Percentiles rank a stretch among this genome's conserved stretches.
Evolutionary conservation across 1,140 invertebrate genomes (phyloP).

Genomic region (Scaptodrosophila lebanonensis): DNA sequence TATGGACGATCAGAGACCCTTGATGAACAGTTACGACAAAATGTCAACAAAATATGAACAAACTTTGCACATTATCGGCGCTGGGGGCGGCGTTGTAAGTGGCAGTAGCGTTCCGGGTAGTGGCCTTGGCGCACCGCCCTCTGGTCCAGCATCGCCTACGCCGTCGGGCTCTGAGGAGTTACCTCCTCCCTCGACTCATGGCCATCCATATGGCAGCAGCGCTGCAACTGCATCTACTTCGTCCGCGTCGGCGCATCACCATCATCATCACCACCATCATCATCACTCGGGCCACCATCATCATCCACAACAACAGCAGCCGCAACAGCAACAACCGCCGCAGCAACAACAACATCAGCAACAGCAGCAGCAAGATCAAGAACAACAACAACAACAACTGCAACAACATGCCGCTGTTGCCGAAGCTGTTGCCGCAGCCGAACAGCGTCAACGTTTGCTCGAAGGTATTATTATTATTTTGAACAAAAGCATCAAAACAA

Average conservation of each 20-base stretch:
- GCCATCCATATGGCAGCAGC: constrained; percentile 5
- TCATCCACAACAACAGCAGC: constrained; percentile 33
- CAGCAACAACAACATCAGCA: constrained; percentile 44
- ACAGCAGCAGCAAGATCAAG: constrained; percentile 29
- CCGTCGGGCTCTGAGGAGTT: constrained; percentile 60
- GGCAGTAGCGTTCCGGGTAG: constrained; percentile 27
- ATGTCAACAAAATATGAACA: constrained; percentile 73
- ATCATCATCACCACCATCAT: constrained; percentile 41
- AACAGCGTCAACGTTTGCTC: constrained; percentile 73
- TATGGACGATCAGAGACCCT: constrained; percentile 77
- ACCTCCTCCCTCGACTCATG: constrained; percentile 8
- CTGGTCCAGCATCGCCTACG: constrained; percentile 68
- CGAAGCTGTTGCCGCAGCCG: constrained; percentile 61
- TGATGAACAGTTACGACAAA: constrained; percentile 77
- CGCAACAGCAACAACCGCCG: constrained; percentile 46
- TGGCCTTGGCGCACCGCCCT: constrained; percentile 31
- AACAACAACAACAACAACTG: constrained; percentile 27
- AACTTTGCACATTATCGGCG: constrained; percentile 55
- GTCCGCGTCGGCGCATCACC: constrained; percentile 41
- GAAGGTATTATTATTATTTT: constrained; percentile 73
- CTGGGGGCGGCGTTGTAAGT: constrained; percentile 15
- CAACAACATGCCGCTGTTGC: constrained; percentile 53
- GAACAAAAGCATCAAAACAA: constrained; percentile 24
- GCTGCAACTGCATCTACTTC: constrained; percentile 21
- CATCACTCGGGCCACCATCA: constrained; percentile 33